Base-by-base conservation (phyloP, 2,797 vertebrate genomes). In the Etheostoma nigrum region DNA sequence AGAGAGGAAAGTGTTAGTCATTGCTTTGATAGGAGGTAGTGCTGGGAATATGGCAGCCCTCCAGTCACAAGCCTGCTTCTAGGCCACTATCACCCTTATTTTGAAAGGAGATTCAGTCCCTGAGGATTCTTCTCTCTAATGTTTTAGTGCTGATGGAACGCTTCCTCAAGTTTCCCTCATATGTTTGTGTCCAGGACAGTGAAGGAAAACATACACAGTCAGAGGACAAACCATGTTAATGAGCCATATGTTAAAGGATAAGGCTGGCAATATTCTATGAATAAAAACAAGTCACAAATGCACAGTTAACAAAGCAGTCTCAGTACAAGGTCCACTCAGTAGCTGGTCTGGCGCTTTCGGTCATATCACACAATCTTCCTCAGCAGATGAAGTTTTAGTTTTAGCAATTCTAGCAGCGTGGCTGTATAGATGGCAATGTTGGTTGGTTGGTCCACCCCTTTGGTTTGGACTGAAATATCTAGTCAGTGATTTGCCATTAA, bases 41-140 rank as follows among this genome's bases (percentile, higher is more conserved):
- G 42, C 67, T 78, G 82, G 66, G 75, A 84, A 79, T 61, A 58
- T 88, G 82, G 76, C 81, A 76, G 12, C 57, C 45, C 67, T 81
- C 47, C 54, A 77, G 63, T 78, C 77, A 82, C 45, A 71, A 77
- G 66, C 55, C 74, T 63, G 67, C 74, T 79, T 81, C 52, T 23
- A 67, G 72, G 65, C 52, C 67, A 68, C 72, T 55, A 84, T 89
- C 68, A 68, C 89, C 88, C 76, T 76, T 89, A 74, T 91, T 92
- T 84, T 91, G 83, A 89, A 89, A 86, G 64, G 67, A 67, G 76
- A 86, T 61, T 57, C 36, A 10, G 27, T 74, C 82, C 76, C 79
- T 45, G 36, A 65, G 73, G 81, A 79, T 57, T 70, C 30, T 48
- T 68, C 63, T 58, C 57, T 83, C 44, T 82, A 49, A 76, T 85